Conservation (phyloP, 2,888 invertebrate genomes). For the Spicauda simplicius region DNA sequence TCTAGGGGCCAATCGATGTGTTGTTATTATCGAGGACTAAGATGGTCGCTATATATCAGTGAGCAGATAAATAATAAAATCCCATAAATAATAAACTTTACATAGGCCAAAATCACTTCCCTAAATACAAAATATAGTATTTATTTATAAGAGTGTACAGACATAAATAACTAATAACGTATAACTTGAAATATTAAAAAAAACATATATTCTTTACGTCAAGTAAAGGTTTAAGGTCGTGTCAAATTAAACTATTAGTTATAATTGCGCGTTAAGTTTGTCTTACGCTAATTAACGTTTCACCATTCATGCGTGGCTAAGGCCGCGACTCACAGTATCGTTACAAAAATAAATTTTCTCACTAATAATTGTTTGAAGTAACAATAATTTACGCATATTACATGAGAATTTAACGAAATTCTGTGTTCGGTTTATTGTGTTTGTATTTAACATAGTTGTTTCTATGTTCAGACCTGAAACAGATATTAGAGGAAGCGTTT, state of each 20-base stretch:
- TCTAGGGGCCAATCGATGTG: too few relatives aligned
- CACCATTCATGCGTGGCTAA: conserved; percentile 23
- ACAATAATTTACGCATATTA: conserved; percentile 4
- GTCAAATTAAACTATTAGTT: conserved; percentile 34
- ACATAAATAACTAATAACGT: too few relatives aligned
- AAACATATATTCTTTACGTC: neutral
- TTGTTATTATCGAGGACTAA: too few relatives aligned
- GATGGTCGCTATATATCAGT: too few relatives aligned
- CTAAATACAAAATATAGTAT: too few relatives aligned
- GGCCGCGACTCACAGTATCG: neutral
- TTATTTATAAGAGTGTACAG: too few relatives aligned
- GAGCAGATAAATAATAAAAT: too few relatives aligned
- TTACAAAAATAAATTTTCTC: conserved; percentile 4
- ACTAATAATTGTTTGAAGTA: neutral
- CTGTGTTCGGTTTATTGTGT: neutral
- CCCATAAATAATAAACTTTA: too few relatives aligned
- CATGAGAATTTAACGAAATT: conserved; percentile 6
- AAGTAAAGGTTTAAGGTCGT: conserved; percentile 32
- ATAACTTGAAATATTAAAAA: too few relatives aligned
- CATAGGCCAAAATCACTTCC: too few relatives aligned
- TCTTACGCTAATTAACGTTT: conserved; percentile 29
- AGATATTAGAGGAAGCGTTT: too few relatives aligned
- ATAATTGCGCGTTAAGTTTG: conserved; percentile 9
- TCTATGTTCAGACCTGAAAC: too few relatives aligned
- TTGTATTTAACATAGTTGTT: neutral